Percentiles rank a stretch among this genome's conserved stretches.
phyloP scores from a whole-genome alignment of 2,113 vertebrate species.

The Caretta caretta region DNA sequence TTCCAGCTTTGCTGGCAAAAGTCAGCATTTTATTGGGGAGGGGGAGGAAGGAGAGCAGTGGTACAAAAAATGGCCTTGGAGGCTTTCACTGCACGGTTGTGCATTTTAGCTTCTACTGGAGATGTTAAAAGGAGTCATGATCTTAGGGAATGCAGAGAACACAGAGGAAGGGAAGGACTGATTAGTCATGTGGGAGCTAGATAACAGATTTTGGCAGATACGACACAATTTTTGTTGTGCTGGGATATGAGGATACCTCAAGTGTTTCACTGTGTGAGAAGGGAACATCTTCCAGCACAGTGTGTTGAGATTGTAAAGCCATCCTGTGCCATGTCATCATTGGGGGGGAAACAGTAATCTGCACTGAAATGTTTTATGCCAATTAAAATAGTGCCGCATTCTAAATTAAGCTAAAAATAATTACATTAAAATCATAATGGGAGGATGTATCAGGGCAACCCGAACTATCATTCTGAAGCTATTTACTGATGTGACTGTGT shows the following conservation, averaged over 20 bases:
- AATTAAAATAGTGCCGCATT: background rate
- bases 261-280: background rate
- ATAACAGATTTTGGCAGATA: accelerated
- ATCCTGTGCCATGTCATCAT: background rate
- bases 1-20: background rate
- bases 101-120: background rate
- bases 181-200: background rate
- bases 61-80: background rate
- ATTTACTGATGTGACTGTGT: constrained; percentile 20
- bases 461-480: constrained; percentile 28
- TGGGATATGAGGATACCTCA: background rate
- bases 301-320: background rate
- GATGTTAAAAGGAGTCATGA: background rate
- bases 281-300: background rate
- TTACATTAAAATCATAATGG: constrained; percentile 6
- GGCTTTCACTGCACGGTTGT: background rate
- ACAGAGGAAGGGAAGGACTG: background rate
- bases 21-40: background rate
- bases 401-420: background rate
- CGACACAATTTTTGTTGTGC: accelerated
- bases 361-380: background rate
- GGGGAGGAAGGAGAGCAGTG: background rate
- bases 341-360: background rate
- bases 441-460: constrained; percentile 56
- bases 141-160: background rate